These are phyloP conservation scores for Hydroisotoma schaefferi DNA, from an alignment of 2,888 invertebrate species.

Conservation along the genomic window DNA sequence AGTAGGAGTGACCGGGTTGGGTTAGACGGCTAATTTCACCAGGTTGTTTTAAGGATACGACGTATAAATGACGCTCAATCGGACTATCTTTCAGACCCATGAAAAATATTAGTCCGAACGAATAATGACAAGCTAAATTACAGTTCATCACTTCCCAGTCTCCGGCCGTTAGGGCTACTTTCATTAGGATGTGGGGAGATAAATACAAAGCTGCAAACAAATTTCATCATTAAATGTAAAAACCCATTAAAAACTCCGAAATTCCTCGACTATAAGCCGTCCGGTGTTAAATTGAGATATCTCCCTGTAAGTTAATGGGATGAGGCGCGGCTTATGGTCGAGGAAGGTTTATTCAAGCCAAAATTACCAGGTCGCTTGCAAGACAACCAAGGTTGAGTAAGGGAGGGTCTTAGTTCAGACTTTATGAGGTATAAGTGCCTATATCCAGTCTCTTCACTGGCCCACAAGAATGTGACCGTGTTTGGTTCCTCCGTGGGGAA, in stretches of 20 bases:
- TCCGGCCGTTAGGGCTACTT: constrained; percentile 66
- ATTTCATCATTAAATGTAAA: background rate
- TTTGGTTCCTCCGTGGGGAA: constrained; percentile 60
- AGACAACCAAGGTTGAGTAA: constrained; percentile 35
- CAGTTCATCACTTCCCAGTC: constrained; percentile 90
- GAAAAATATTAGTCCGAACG: constrained; percentile 79
- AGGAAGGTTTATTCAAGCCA: too few species aligned
- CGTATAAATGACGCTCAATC: constrained; percentile 88
- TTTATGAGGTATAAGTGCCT: constrained; percentile 81
- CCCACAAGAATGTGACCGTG: constrained; percentile 75
- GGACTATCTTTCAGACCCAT: constrained; percentile 85
- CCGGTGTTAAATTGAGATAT: too few species aligned
- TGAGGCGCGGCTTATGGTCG: too few species aligned
- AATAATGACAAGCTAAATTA: constrained; percentile 81
- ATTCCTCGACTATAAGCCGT: too few species aligned
- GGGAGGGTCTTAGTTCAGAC: constrained; percentile 55
- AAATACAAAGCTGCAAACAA: constrained; percentile 33
- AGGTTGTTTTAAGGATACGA: constrained; percentile 68
- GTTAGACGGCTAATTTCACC: constrained; percentile 59
- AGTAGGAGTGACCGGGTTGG: constrained; percentile 65
- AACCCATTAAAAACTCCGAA: background rate
- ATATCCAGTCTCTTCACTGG: constrained; percentile 85
- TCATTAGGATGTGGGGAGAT: constrained; percentile 35
- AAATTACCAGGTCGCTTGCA: constrained; percentile 24
- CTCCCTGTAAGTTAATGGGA: too few species aligned